A percentile compares a stretch with the other conserved stretches of the same genome.
Evolutionary conservation across 2,797 vertebrate species (phyloP).

Genomic region (Bradypodion ventrale): DNA sequence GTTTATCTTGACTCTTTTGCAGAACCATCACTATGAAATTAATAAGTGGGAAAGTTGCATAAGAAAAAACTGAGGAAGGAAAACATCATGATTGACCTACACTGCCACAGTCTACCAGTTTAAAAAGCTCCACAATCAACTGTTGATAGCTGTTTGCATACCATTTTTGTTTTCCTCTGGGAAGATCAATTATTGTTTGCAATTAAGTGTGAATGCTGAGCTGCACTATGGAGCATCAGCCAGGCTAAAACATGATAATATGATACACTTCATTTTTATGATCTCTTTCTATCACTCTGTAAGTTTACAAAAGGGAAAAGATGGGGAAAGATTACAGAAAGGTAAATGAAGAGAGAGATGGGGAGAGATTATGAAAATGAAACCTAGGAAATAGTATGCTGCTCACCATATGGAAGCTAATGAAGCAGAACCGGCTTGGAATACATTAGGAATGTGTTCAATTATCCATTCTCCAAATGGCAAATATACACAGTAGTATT

Average conservation of each 20-base stretch:
- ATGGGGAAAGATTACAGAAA: not conserved
- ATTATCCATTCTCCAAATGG: conserved; percentile 1
- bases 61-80: conserved; percentile 28
- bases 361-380: not conserved
- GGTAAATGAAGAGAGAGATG: not conserved
- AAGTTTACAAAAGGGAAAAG: too few species aligned
- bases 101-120: conserved; percentile 16
- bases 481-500: not conserved
- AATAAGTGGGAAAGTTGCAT: not conserved
- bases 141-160: not conserved
- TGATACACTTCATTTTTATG: not conserved
- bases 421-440: not conserved
- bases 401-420: conserved; percentile 6
- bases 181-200: conserved; percentile 28
- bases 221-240: not conserved
- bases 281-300: too few species aligned
- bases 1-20: not conserved
- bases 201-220: not conserved
- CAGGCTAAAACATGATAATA: not conserved
- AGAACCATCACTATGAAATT: not conserved
- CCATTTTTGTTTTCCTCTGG: conserved; percentile 41
- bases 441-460: conserved; percentile 1
- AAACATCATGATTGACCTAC: conserved; percentile 9
- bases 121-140: not conserved
- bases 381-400: not conserved